phyloP scores from a whole-genome alignment of 2,888 invertebrate species.

The Chymomyza fuscimana region DNA sequence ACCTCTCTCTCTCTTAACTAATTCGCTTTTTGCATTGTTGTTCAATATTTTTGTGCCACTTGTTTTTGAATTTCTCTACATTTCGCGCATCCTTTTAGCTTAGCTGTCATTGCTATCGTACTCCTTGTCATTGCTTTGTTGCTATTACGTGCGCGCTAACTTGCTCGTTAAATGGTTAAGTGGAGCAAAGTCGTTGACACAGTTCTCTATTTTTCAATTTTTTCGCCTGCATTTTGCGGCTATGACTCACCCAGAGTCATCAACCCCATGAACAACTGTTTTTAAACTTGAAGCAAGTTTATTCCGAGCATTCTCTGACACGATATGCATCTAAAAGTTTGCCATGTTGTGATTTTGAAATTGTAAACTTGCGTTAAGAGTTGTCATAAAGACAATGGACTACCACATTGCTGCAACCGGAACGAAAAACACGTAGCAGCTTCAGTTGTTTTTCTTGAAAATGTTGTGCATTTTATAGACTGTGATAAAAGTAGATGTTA shows the following conservation, averaged over 20 bases:
- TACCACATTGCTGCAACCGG: neutral
- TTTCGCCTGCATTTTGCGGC: neutral
- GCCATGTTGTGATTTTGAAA: constrained; percentile 32
- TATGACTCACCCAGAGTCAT: constrained; percentile 5
- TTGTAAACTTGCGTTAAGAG: constrained; percentile 42
- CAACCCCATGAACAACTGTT: constrained; percentile 13
- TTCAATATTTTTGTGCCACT: constrained; percentile 68
- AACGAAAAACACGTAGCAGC: neutral
- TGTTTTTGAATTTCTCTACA: constrained; percentile 67
- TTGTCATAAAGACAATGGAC: constrained; percentile 48
- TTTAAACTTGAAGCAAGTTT: constrained; percentile 52
- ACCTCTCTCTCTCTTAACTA: neutral
- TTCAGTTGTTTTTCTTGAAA: neutral
- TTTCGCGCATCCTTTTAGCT: constrained; percentile 50
- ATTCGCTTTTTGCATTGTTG: constrained; percentile 45
- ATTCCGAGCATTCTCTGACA: neutral
- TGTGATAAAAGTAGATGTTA: neutral
- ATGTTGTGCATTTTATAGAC: neutral
- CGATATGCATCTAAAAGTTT: constrained; percentile 14
- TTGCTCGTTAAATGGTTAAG: constrained; percentile 71
- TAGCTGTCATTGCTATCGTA: constrained; percentile 37
- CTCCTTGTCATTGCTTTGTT: constrained; percentile 33
- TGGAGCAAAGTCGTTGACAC: constrained; percentile 76
- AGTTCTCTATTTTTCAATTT: constrained; percentile 43
- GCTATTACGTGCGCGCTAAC: constrained; percentile 56